Evolutionary conservation across 1,140 invertebrate species (phyloP).

Genomic region (Eriocheir sinensis): DNA sequence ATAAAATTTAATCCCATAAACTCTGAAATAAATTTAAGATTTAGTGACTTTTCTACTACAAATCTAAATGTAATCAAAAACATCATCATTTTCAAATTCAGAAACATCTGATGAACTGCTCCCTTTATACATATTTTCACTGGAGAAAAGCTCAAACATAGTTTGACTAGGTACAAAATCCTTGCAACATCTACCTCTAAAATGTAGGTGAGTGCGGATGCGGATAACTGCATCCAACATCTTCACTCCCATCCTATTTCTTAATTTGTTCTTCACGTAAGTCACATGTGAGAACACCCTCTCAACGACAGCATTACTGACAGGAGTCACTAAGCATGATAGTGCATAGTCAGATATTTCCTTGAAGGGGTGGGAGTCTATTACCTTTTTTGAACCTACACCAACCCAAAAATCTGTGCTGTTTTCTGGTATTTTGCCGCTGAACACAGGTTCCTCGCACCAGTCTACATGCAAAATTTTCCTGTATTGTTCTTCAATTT

Average conservation of each 20-base stretch:
- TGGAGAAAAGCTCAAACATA: constrained; percentile 36
- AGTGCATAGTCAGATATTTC: constrained; percentile 50
- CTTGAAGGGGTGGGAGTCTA: constrained; percentile 8
- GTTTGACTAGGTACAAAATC: constrained; percentile 37
- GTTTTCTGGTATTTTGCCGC: constrained; percentile 35
- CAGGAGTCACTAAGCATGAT: constrained; percentile 44
- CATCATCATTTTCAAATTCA: no score
- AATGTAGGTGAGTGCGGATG: constrained; percentile 52
- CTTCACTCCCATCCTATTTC: constrained; percentile 45
- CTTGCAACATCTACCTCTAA: constrained; percentile 55
- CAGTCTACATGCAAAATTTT: constrained; percentile 40
- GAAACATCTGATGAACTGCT: background rate
- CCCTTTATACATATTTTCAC: constrained; percentile 30
- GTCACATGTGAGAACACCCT: constrained; percentile 58
- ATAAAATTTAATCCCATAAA: no score
- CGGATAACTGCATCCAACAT: constrained; percentile 56
- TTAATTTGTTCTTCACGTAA: constrained; percentile 42
- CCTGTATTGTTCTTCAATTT: constrained; percentile 55
- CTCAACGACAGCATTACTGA: constrained; percentile 48
- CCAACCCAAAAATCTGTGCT: constrained; percentile 46
- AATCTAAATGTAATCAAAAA: constrained; percentile 37
- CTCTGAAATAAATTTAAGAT: no score
- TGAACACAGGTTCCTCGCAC: constrained; percentile 49
- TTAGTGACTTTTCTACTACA: no score
- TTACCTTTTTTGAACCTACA: constrained; percentile 53